These are phyloP conservation scores for Thunnus thynnus DNA, from an alignment of 2,113 vertebrate species.

Conservation along the genomic window DNA sequence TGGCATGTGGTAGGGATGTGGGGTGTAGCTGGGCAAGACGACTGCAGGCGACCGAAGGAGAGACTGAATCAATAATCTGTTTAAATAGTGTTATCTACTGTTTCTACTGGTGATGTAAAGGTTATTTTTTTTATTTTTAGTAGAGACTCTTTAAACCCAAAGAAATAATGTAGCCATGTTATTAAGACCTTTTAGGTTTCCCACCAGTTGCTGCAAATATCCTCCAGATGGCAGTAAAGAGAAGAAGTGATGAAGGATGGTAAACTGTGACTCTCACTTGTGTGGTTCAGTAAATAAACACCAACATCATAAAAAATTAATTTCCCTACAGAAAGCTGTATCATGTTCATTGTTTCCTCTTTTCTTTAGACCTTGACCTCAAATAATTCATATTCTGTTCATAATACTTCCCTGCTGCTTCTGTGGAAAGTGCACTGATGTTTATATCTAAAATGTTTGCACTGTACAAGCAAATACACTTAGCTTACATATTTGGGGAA, in stretches of 20 bases:
- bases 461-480: neutral
- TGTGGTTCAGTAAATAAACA: neutral
- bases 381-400: neutral
- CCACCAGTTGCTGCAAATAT: neutral
- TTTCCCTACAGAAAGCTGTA: neutral
- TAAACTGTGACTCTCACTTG: no score
- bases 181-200: neutral
- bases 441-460: neutral
- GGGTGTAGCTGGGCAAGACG: slow-evolving; percentile 46
- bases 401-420: neutral
- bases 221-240: slow-evolving; percentile 55
- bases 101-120: neutral
- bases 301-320: neutral
- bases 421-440: neutral
- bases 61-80: neutral
- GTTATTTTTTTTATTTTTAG: neutral
- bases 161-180: neutral
- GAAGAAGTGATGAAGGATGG: neutral
- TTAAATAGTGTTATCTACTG: neutral
- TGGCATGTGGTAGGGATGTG: slow-evolving; percentile 53
- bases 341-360: neutral
- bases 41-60: slow-evolving; percentile 48
- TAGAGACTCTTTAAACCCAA: neutral
- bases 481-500: neutral
- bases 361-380: neutral